Base-by-base conservation (phyloP, 2,888 invertebrate genomes). In the Metalampra italica region DNA sequence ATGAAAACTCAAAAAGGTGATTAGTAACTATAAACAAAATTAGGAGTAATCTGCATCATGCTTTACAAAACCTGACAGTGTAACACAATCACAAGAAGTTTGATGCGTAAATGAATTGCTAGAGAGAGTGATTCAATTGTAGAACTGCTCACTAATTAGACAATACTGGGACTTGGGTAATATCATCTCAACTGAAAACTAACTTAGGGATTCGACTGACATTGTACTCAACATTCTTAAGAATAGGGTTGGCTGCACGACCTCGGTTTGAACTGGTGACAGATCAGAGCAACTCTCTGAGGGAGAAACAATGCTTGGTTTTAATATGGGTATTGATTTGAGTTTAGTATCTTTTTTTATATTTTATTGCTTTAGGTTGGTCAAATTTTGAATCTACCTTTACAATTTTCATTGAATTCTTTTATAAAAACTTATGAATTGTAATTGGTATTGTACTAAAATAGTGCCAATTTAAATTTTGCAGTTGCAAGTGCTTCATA, bases 161-260 rank as follows among this genome's bases (percentile, higher is more conserved):
- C 42, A 29, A 22, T 1, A 12, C 7, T 1, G 42, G 9, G 1
- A 22, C 8, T 41, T 38, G 40, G 13, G 43, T 15, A 39, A 43
- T 14, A 45, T 11, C 34, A 13, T 7, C 34, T 44, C 15, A 38
- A 36, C 41, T 29, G 22, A 14, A 13, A 60, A 82, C 82, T 81
- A 79, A 83, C 82, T 59, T 64, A 69, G 52, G 14, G 87, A 85
- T 56, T 87, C 87, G 62, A 71, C 65, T 7, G 87, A 86, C 59
- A 83, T 85, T 56, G 84, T 84, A 79, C 87, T 87, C 70, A 87
- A 65, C 87, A 86, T 81, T 68, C 83, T 82, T 71, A 63, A 67
- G 53, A 79, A 84, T 47, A 85, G 59, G 50, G 75, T 77, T 45
- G 80, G 76, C 49, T 71, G 72, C 54, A 66, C 60, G 22, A 62